phyloP scores from a whole-genome alignment of 2,113 vertebrate genomes.

The Felis catus region DNA sequence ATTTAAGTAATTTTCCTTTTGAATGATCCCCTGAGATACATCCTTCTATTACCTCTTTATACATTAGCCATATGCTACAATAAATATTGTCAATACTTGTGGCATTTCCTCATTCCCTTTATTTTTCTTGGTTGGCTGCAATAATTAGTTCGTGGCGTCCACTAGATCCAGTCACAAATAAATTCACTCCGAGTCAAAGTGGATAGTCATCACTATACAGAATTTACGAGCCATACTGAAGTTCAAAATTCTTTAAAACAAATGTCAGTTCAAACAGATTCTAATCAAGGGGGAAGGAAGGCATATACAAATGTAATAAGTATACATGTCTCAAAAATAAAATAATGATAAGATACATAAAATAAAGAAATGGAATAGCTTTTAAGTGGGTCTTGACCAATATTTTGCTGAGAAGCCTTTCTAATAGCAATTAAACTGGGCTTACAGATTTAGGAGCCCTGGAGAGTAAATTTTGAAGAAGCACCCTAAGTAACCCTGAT shows the following conservation, averaged over 20 bases:
- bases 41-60: slow-evolving; percentile 62
- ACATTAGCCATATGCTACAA: slow-evolving; percentile 73
- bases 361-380: not conserved
- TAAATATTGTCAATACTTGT: slow-evolving; percentile 69
- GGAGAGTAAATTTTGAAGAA: not conserved
- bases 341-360: not conserved
- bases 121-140: slow-evolving; percentile 65
- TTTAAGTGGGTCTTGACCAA: not conserved
- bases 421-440: not conserved
- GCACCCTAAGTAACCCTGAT: not conserved
- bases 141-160: slow-evolving; percentile 60
- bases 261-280: slow-evolving; percentile 14
- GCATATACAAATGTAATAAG: not conserved
- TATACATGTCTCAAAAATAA: slow-evolving; percentile 44
- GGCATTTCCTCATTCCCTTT: slow-evolving; percentile 58
- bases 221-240: not conserved
- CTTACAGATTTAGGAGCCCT: not conserved
- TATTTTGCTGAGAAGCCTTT: slow-evolving; percentile 10
- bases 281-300: not conserved
- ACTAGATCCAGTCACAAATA: slow-evolving; percentile 39
- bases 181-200: slow-evolving; percentile 52
- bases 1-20: slow-evolving; percentile 80
- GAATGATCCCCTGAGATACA: slow-evolving; percentile 72
- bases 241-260: slow-evolving; percentile 7
- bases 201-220: slow-evolving; percentile 52